phyloP scores from a whole-genome alignment of 30 jellyfish, hydroid and myxozoan species.

The Hydra vulgaris region DNA sequence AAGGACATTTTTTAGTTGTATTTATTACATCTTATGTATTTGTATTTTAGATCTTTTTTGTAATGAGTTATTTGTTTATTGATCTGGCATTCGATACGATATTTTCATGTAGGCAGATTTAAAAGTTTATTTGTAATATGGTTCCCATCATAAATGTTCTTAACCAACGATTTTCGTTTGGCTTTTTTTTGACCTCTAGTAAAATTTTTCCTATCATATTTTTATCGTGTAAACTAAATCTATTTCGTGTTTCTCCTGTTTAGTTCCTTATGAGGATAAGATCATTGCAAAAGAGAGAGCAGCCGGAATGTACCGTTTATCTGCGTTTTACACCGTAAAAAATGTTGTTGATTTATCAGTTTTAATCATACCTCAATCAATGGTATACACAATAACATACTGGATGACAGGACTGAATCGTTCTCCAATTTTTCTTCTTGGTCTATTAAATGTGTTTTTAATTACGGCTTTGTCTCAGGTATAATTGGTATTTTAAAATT shows the following conservation, averaged over 20 bases:
- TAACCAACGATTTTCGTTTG: too few species aligned
- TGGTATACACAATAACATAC: conserved; percentile 31
- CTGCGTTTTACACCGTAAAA: conserved; percentile 53
- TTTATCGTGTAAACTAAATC: too few species aligned
- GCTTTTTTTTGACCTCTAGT: not conserved
- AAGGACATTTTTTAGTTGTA: too few species aligned
- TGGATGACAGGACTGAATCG: conserved; percentile 66
- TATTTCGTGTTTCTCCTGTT: too few species aligned
- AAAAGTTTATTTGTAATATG: too few species aligned
- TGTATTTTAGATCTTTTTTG: conserved; percentile 33
- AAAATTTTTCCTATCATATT: not conserved
- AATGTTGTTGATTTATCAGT: conserved; percentile 41
- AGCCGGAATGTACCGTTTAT: conserved; percentile 69
- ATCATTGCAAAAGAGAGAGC: conserved; percentile 56
- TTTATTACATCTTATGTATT: too few species aligned
- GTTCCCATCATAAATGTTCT: too few species aligned
- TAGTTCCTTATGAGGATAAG: conserved; percentile 44
- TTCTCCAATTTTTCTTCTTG: conserved; percentile 28
- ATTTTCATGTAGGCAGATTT: conserved; percentile 33
- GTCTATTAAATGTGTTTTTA: conserved; percentile 13
- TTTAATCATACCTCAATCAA: conserved; percentile 37
- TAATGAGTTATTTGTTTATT: conserved; percentile 12
- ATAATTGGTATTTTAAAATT: not conserved
- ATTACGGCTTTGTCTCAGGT: conserved; percentile 54
- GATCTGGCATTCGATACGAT: conserved; percentile 32